phyloP scores from a whole-genome alignment of 1,140 invertebrate species.

The Macrotrachela quadricornifera region DNA sequence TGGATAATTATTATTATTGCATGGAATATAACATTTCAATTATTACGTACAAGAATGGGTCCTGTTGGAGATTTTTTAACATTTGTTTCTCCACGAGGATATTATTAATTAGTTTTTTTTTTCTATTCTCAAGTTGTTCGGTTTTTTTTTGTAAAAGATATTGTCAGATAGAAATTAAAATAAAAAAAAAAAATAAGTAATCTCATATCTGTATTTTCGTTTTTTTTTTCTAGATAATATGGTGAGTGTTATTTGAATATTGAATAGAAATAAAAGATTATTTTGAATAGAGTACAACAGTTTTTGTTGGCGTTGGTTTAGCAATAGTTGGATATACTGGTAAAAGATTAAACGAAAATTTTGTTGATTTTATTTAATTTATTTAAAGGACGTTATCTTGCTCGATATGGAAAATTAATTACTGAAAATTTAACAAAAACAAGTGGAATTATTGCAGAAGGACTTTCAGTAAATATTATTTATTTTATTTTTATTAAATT shows the following conservation, averaged over 20 bases:
- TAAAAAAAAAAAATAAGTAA: too few species aligned
- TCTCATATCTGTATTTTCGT: too few species aligned
- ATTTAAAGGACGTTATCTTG: neutral
- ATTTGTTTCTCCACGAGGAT: slow-evolving; percentile 6
- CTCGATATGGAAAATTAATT: neutral
- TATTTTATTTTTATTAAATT: neutral
- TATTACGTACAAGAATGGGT: neutral
- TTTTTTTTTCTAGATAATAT: too few species aligned
- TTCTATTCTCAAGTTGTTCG: too few species aligned
- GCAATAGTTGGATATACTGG: slow-evolving; percentile 3
- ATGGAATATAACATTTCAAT: slow-evolving; percentile 8
- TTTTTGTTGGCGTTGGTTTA: slow-evolving; percentile 3
- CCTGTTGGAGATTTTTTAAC: slow-evolving; percentile 2
- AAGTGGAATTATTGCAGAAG: neutral
- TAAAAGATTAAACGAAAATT: neutral
- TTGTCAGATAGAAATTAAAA: too few species aligned
- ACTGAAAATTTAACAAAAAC: slow-evolving; percentile 4
- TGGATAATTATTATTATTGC: neutral
- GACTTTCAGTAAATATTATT: neutral
- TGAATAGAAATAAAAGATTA: too few species aligned
- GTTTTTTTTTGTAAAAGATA: too few species aligned
- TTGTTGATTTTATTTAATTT: neutral
- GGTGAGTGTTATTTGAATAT: too few species aligned
- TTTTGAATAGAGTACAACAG: neutral
- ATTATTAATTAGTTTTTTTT: too few species aligned